Percentiles rank a stretch among this genome's conserved stretches.
Conservation (phyloP, 2,888 invertebrate genomes). For the Ephialtes manifestator region DNA sequence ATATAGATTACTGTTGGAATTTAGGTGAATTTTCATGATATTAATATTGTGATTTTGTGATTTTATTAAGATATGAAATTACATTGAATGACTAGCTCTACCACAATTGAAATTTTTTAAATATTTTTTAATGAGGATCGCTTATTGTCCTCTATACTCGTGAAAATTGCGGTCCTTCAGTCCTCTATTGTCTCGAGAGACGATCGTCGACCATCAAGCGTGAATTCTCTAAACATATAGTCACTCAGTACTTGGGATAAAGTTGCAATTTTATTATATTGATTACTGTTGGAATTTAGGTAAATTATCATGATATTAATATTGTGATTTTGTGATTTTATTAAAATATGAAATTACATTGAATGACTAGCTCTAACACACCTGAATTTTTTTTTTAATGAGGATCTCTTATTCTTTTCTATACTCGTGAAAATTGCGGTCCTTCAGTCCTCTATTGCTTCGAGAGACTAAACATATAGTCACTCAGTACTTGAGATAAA, state of each 20-base stretch:
- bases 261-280: background rate
- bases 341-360: too few species aligned
- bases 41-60: too few species aligned
- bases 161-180: constrained; percentile 29
- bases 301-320: too few species aligned
- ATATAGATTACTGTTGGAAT: too few species aligned
- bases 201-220: constrained; percentile 41
- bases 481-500: background rate
- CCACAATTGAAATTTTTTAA: constrained; percentile 32
- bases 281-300: too few species aligned
- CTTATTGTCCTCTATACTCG: constrained; percentile 28
- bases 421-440: constrained; percentile 26
- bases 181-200: constrained; percentile 59
- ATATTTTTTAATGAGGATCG: too few species aligned
- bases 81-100: constrained; percentile 61
- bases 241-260: background rate
- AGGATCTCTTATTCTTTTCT: constrained; percentile 21
- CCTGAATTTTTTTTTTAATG: constrained; percentile 19
- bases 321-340: too few species aligned
- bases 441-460: constrained; percentile 54
- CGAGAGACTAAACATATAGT: constrained; percentile 39
- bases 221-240: constrained; percentile 4
- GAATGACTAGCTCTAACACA: constrained; percentile 57
- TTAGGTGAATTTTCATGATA: too few species aligned
- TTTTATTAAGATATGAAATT: too few species aligned